Evolutionary conservation across 2,797 vertebrate genomes (phyloP).

Genomic region (Scyliorhinus canicula): DNA sequence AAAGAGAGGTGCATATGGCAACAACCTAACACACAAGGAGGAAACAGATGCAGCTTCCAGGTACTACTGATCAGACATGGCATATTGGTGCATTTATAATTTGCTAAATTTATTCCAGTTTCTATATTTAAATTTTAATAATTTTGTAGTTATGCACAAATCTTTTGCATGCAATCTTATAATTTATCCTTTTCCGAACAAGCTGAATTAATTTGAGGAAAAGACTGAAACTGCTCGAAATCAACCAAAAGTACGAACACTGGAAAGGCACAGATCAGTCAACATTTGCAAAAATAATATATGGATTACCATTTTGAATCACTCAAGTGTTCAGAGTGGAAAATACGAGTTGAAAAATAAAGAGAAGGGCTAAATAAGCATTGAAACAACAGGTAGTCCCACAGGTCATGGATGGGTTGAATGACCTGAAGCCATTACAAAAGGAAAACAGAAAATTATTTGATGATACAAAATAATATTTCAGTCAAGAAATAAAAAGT

Average conservation of each 20-base stretch:
- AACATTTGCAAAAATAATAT: neutral
- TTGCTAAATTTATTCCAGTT: neutral
- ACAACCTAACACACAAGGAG: neutral
- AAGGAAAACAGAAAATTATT: neutral
- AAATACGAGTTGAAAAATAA: neutral
- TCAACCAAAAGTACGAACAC: neutral
- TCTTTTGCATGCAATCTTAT: neutral
- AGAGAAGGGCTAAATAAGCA: neutral
- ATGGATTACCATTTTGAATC: neutral
- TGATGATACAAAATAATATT: neutral
- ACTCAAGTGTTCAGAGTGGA: neutral
- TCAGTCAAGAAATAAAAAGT: neutral
- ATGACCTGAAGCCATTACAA: neutral
- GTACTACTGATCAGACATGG: neutral
- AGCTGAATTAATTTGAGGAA: neutral
- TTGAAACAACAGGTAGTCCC: neutral
- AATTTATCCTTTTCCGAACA: neutral
- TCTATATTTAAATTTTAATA: neutral
- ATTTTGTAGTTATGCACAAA: neutral
- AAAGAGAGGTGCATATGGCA: neutral
- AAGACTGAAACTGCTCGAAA: neutral
- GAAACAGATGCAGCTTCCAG: neutral
- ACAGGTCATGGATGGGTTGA: neutral
- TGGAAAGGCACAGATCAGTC: too few relatives aligned
- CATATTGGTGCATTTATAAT: neutral